These are phyloP conservation scores for Lasioglossum calceatum DNA, from an alignment of 2,888 invertebrate species.

Conservation along the genomic window DNA sequence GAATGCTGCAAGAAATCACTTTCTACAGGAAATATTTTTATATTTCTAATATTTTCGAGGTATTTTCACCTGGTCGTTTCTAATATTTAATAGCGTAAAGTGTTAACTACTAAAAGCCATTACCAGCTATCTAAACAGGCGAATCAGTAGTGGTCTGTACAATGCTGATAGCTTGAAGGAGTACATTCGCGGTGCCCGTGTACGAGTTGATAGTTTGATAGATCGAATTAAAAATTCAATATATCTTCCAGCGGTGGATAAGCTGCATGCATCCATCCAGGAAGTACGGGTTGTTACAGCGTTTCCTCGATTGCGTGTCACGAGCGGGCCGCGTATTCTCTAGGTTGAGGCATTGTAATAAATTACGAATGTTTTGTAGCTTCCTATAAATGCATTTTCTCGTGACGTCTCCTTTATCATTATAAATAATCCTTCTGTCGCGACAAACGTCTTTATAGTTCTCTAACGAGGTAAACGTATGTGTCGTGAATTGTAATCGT, in stretches of 20 bases:
- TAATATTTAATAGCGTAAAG: background rate
- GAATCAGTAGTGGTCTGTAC: background rate
- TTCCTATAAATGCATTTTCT: slow-evolving; percentile 21
- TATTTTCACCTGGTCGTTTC: background rate
- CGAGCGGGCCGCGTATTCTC: slow-evolving; percentile 1
- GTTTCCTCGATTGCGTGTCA: slow-evolving; percentile 41
- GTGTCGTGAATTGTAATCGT: slow-evolving; percentile 5
- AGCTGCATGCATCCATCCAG: slow-evolving; percentile 36
- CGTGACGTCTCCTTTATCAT: background rate
- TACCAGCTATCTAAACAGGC: slow-evolving; percentile 4
- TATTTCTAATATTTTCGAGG: background rate
- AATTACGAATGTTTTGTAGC: slow-evolving; percentile 37
- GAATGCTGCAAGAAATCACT: background rate
- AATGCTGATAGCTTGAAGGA: slow-evolving; percentile 35
- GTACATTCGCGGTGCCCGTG: background rate
- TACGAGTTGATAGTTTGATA: slow-evolving; percentile 45
- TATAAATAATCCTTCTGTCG: slow-evolving; percentile 13
- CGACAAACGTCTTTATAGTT: slow-evolving; percentile 16
- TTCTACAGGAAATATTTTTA: background rate
- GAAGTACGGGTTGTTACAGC: slow-evolving; percentile 26
- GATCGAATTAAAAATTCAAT: slow-evolving; percentile 45
- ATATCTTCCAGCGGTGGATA: slow-evolving; percentile 3
- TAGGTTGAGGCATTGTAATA: slow-evolving; percentile 38
- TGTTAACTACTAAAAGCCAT: slow-evolving; percentile 27
- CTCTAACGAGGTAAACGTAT: background rate